Evolutionary conservation across 2,113 vertebrate species (phyloP), one percentile per base, ranked within the genome.

Genomic region (Cephalopterus ornatus): DNA sequence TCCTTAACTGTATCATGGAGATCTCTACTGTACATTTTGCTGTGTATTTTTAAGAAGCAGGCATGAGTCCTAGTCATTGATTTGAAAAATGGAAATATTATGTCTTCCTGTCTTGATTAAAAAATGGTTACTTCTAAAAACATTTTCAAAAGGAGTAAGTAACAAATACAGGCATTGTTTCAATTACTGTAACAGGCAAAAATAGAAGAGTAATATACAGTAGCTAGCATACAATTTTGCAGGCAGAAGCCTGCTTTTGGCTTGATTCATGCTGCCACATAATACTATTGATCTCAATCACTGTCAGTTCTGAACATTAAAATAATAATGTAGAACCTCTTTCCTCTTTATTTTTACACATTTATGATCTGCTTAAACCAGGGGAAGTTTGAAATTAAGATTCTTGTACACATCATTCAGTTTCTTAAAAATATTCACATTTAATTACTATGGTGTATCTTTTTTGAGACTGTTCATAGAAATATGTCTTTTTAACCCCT

Each of bases 281-380:
- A 85, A 88, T 89, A 84, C 79, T 70, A 65, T 71, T 91, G 92
- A 96, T 95, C 92, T 97, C 95, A 92, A 95, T 95, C 93, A 94
- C 95, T 92, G 88, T 92, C 88, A 94, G 39, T 84, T 71, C 62
- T 92, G 88, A 93, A 61, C 44, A 53, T 95, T 85, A 84, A 94
- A 95, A 94, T 92, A 81, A 78, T 92, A 95, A 94, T 61, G 77
- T 81, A 80, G 72, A 88, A 71, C 82, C 85, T 52, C 47, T 88
- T 92, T 70, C 61, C 35, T 88, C 75, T 77, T 83, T 76, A 71
- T 74, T 94, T 93, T 91, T 74, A 44, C 41, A 56, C 41, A 33
- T 86, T 81, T 92, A 68, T 61, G 44, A 84, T 67, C 55, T 83
- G 39, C 71, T 81, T 86, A 84, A 92, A 92, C 81, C 90, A 86